Evolutionary conservation across 2,888 invertebrate genomes (phyloP).

Genomic region (Pilophorus perplexus): DNA sequence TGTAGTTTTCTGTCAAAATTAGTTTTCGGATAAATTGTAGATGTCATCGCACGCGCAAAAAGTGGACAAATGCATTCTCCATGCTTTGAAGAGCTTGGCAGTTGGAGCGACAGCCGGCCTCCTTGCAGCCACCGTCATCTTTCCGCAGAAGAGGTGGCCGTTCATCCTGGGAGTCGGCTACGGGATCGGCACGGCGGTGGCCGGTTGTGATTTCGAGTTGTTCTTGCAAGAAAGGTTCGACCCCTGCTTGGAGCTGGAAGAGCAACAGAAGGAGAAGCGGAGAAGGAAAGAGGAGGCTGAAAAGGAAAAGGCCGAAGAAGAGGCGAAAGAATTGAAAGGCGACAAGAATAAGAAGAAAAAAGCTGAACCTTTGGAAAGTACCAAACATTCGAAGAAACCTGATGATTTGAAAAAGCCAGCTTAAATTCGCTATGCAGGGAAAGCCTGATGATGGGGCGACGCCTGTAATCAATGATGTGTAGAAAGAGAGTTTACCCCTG

Average conservation of each 20-base stretch:
- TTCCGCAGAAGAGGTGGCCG: slow-evolving; percentile 20
- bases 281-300: background rate
- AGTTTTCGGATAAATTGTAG: no score
- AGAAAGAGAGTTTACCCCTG: no score
- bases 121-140: slow-evolving; percentile 20
- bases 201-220: slow-evolving; percentile 21
- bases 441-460: no score
- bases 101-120: slow-evolving; percentile 21
- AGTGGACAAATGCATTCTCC: slow-evolving; percentile 20
- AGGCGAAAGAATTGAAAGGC: background rate
- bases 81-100: slow-evolving; percentile 19
- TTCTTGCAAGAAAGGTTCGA: slow-evolving; percentile 19
- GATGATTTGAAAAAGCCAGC: no score
- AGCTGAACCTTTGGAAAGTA: no score
- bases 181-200: slow-evolving; percentile 15
- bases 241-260: slow-evolving; percentile 10
- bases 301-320: background rate
- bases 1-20: no score
- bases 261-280: slow-evolving; percentile 5
- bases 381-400: no score
- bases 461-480: no score
- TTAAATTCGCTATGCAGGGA: no score
- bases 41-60: slow-evolving; percentile 1
- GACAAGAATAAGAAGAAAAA: no score
- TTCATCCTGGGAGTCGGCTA: slow-evolving; percentile 14